Percentiles rank a stretch among this genome's conserved stretches.
These are phyloP conservation scores for Anser brachyrhynchus DNA, from an alignment of 2,113 vertebrate species.

Conservation along the genomic window DNA sequence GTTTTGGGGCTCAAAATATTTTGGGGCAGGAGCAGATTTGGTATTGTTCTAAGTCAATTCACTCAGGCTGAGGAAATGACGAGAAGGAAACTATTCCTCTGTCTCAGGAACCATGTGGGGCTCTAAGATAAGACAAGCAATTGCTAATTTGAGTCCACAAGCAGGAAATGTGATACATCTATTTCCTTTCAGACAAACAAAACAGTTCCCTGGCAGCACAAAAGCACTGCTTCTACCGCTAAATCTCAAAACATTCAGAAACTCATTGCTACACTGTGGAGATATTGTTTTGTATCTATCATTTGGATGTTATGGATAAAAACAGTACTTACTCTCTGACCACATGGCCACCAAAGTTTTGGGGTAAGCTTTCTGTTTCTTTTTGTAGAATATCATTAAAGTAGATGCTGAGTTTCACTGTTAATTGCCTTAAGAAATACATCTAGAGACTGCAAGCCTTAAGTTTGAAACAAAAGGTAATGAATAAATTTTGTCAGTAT, in stretches of 20 bases:
- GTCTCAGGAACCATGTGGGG: constrained; percentile 90
- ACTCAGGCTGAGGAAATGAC: constrained; percentile 85
- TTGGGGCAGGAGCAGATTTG: constrained; percentile 42
- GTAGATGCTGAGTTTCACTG: background rate
- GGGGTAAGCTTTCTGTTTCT: constrained; percentile 77
- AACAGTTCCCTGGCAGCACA: constrained; percentile 66
- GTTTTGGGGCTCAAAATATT: constrained; percentile 1
- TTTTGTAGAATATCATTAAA: constrained; percentile 1
- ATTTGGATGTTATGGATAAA: constrained; percentile 86
- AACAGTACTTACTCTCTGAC: constrained; percentile 72
- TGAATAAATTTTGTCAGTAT: background rate
- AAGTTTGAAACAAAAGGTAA: background rate
- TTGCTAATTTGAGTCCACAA: constrained; percentile 92
- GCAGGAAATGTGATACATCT: constrained; percentile 95
- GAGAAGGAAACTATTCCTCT: constrained; percentile 86
- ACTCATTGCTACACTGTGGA: constrained; percentile 55
- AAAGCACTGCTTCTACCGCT: constrained; percentile 63
- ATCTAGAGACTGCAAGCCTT: background rate
- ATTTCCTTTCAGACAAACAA: constrained; percentile 92
- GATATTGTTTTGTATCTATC: constrained; percentile 19
- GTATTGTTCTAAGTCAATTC: constrained; percentile 76
- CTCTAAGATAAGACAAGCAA: constrained; percentile 89
- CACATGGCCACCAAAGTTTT: constrained; percentile 79
- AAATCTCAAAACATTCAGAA: constrained; percentile 66
- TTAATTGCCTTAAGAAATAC: background rate